Conservation (phyloP, 2,113 vertebrate species). For the Castor canadensis region DNA sequence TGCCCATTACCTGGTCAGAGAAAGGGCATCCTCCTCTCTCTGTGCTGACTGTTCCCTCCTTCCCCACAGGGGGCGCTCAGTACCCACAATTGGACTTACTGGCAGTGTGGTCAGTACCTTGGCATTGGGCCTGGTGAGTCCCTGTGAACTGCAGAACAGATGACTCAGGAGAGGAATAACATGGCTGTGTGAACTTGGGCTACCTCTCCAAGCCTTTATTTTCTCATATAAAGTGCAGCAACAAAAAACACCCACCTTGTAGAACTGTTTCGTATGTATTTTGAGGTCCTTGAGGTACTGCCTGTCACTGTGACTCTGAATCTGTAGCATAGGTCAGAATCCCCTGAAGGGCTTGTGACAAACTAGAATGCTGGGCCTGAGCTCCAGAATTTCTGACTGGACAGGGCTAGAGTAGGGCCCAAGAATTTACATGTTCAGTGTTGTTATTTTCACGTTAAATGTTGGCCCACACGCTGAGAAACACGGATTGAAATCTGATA, state of each 20-base stretch:
- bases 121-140: constrained; percentile 93
- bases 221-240: not conserved
- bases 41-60: not conserved
- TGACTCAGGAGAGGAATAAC: constrained; percentile 38
- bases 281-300: not conserved
- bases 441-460: too few relatives aligned
- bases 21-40: not conserved
- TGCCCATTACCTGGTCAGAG: not conserved
- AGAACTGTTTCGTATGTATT: not conserved
- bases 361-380: not conserved
- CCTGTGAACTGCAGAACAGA: not conserved
- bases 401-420: not conserved
- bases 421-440: not conserved
- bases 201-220: not conserved
- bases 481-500: not conserved
- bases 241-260: not conserved
- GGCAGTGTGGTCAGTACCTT: constrained; percentile 92
- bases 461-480: not conserved
- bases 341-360: not conserved
- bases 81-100: constrained; percentile 93
- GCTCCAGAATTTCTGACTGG: not conserved
- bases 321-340: not conserved
- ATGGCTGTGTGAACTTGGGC: not conserved
- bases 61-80: constrained; percentile 89
- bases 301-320: not conserved